Evolutionary conservation across 2,797 vertebrate species (phyloP), one percentile per base, ranked within the genome.

Genomic region (Falco peregrinus): DNA sequence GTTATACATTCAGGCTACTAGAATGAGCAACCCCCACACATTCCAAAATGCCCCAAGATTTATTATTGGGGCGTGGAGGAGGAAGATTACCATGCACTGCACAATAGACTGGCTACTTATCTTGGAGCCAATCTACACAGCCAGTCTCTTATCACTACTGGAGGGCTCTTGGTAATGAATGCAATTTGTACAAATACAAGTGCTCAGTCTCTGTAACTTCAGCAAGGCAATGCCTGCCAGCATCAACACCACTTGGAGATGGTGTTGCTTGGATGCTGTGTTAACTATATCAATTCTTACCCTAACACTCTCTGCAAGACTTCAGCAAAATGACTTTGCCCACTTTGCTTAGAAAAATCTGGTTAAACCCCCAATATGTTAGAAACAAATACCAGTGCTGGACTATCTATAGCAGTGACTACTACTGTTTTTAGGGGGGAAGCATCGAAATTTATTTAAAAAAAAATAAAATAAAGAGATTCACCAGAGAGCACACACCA

Each of bases 31-130:
- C 69, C 79, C 76, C 69, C 76, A 63, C 1, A 3, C 92, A 81
- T 95, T 96, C 95, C 89, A 96, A 97, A 97, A 92, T 79, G 92
- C 91, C 90, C 92, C 59, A 75, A 96, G 96, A 95, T 97, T 96
- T 95, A 97, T 96, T 93, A 95, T 95, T 86, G 87, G 84, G 68
- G 79, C 11, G 63, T 91, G 54, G 75, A 93, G 69, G 77, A 94
- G 48, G 90, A 92, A 93, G 73, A 92, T 91, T 96, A 92, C 60
- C 71, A 65, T 67, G 21, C 80, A 87, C 92, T 93, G 64, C 81
- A 93, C 88, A 95, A 74, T 22, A 97, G 96, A 92, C 81, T 87
- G 92, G 92, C 93, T 93, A 95, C 95, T 95, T 96, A 86, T 95
- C 94, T 95, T 87, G 79, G 92, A 96, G 96, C 75, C 89, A 87